Evolutionary conservation across 2,797 vertebrate species (phyloP).

Genomic region (Eleutherodactylus coqui): DNA sequence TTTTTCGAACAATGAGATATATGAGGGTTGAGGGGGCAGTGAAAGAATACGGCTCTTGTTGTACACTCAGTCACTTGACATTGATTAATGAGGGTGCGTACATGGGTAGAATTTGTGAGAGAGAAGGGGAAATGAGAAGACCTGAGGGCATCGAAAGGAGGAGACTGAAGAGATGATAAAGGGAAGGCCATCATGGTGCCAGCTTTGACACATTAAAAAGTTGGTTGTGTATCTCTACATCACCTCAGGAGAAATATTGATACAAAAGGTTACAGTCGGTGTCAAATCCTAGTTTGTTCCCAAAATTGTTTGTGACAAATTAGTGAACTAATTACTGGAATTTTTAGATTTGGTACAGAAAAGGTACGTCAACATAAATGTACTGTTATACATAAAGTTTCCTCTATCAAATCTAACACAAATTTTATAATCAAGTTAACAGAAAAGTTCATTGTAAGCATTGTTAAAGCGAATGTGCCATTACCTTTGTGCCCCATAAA

Average conservation of each 20-base stretch:
- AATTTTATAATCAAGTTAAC: too few species aligned
- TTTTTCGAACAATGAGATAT: conserved; percentile 91
- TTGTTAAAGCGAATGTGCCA: too few species aligned
- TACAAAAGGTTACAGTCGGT: conserved; percentile 25
- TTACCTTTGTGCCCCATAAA: too few species aligned
- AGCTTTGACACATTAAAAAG: conserved; percentile 53
- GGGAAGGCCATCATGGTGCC: conserved; percentile 65
- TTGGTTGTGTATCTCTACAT: conserved; percentile 10
- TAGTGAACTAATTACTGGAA: not conserved
- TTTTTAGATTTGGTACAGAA: not conserved
- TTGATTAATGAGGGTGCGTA: conserved; percentile 98
- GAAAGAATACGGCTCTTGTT: conserved; percentile 96
- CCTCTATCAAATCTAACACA: not conserved
- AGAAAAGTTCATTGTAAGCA: too few species aligned
- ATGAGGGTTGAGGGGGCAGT: conserved; percentile 83
- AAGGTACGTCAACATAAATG: not conserved
- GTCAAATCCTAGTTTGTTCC: not conserved
- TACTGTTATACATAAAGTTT: not conserved
- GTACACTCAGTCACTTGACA: conserved; percentile 87
- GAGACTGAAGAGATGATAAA: conserved; percentile 75
- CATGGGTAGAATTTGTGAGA: conserved; percentile 87
- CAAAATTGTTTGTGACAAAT: not conserved
- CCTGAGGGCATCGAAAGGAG: conserved; percentile 81
- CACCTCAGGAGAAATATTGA: conserved; percentile 8
- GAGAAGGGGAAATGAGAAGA: conserved; percentile 80